Evolutionary conservation across 2,113 vertebrate species (phyloP), one percentile per base, ranked within the genome.

Genomic region (Mormyrus iriodes): DNA sequence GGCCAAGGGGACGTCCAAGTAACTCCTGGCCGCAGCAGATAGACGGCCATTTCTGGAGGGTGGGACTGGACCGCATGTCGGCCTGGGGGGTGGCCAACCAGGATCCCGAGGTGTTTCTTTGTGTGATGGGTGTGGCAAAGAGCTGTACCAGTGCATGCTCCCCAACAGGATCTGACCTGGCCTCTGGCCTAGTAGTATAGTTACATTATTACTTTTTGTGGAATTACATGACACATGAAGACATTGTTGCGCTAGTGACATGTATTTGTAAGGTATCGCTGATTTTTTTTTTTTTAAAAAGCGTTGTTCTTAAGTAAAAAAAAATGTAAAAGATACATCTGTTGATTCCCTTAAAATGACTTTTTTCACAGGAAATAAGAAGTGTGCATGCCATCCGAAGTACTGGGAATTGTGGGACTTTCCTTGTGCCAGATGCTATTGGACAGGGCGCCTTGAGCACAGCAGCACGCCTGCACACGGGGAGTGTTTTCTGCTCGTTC

Each of bases 401-500:
- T 55, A 4, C 35, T 61, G 73, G 48, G 27, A 55, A 46, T 27
- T 42, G 31, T 44, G 31, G 76, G 3, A 10, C 24, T 89, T 90
- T 87, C 42, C 1, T 21, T 42, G 17, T 53, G 17, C 31, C 83
- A 35, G 48, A 69, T 53, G 51, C 58, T 42, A 82, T 5, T 53
- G 65, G 65, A 79, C 69, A 31, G 4, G 42, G 46, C 8, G n/a
- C 49, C n/a, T 46, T 55, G 27, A 48, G 4, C 12, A 1, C 49
- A 61, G 13, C 86, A 31, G 86, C 89, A 48, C 24, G n/a, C 21
- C 13, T 90, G 21, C 86, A 90, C 42, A 84, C 51, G 17, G 73
- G 86, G 73, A 8, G 27, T 6, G 12, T 13, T 48, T 42, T 27
- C 86, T 39, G 42, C n/a, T 21, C 89, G 4, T 21, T 44, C 2